Conservation (phyloP, 2,888 invertebrate genomes). For the Julus scanicus region DNA sequence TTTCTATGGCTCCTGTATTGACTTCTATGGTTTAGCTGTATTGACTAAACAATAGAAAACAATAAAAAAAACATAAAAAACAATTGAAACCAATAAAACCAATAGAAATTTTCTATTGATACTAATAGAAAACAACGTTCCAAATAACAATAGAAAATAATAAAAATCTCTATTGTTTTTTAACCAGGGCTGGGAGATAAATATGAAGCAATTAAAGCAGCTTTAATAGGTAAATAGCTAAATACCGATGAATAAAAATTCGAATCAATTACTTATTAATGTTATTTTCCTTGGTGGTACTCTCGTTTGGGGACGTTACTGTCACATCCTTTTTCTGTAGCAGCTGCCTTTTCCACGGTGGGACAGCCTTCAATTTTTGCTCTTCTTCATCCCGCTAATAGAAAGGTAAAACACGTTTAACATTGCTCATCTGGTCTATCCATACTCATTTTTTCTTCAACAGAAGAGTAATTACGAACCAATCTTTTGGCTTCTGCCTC, state of each 20-base stretch:
- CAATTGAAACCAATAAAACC: too few species aligned
- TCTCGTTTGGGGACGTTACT: not conserved
- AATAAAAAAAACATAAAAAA: too few species aligned
- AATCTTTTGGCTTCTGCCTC: constrained; percentile 88
- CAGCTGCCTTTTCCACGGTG: constrained; percentile 93
- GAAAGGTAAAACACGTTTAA: not conserved
- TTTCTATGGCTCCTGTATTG: too few species aligned
- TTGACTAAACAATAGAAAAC: too few species aligned
- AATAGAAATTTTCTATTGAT: too few species aligned
- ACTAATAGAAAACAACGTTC: too few species aligned
- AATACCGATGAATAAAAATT: not conserved
- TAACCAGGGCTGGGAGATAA: too few species aligned
- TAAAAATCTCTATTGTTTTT: too few species aligned
- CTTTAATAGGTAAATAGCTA: too few species aligned
- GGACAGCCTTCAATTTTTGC: constrained; percentile 78
- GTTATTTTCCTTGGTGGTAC: not conserved
- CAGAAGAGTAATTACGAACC: constrained; percentile 54
- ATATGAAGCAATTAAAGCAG: too few species aligned
- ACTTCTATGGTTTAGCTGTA: too few species aligned
- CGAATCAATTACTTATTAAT: constrained; percentile 24
- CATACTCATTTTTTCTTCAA: not conserved
- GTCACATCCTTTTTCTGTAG: constrained; percentile 69
- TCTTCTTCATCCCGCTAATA: constrained; percentile 63
- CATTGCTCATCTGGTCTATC: not conserved
- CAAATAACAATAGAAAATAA: too few species aligned